These are phyloP conservation scores for Umimayanthus chanpuru DNA, from an alignment of 92 coral and sea anemone species.

Conservation along the genomic window DNA sequence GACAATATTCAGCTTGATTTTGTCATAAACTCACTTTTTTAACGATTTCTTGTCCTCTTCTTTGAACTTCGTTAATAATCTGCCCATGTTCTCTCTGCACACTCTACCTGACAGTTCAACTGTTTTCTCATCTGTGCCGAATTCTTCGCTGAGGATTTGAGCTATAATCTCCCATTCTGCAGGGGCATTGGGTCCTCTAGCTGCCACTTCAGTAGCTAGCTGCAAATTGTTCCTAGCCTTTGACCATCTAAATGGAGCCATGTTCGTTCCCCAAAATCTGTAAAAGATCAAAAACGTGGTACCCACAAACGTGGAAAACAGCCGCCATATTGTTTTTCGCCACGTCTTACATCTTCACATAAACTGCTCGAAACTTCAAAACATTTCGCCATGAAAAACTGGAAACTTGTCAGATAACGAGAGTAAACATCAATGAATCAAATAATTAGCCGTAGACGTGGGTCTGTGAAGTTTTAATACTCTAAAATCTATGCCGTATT, in stretches of 20 bases:
- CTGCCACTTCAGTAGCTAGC: background rate
- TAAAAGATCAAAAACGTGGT: slow-evolving; percentile 38
- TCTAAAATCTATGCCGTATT: slow-evolving; percentile 3
- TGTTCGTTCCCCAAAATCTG: slow-evolving; percentile 40
- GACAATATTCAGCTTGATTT: no score
- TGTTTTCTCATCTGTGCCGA: background rate
- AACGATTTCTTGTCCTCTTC: no score
- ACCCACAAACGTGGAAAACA: slow-evolving; percentile 13
- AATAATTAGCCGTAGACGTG: background rate
- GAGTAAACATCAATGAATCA: background rate
- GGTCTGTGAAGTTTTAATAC: slow-evolving; percentile 6
- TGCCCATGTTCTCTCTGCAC: no score
- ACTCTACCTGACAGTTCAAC: no score
- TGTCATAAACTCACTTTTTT: no score
- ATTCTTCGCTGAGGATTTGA: background rate
- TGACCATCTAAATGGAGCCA: slow-evolving; percentile 55
- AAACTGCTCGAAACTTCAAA: background rate
- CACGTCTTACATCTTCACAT: background rate
- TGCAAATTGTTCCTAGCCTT: slow-evolving; percentile 21
- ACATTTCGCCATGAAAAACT: background rate
- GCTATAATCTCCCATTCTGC: background rate
- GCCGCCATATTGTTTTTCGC: slow-evolving; percentile 5
- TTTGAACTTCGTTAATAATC: no score
- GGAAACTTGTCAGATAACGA: slow-evolving; percentile 9
- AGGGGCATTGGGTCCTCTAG: background rate